Percentiles rank a stretch among this genome's conserved stretches.
These are phyloP conservation scores for Ceratina calcarata DNA, from an alignment of 1,140 invertebrate genomes.

Conservation along the genomic window DNA sequence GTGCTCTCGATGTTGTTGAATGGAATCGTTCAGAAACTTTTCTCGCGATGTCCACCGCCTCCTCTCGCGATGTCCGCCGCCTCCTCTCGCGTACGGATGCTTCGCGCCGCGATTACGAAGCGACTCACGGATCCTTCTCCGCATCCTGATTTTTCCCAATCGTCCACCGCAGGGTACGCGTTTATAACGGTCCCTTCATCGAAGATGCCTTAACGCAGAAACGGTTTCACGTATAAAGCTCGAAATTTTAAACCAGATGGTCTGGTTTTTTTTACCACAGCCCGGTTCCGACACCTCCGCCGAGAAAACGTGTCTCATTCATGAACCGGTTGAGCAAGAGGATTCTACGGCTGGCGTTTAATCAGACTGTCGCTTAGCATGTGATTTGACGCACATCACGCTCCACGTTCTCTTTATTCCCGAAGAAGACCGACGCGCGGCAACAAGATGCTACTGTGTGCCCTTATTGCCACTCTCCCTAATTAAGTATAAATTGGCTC, in stretches of 20 bases:
- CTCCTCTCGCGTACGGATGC: not conserved
- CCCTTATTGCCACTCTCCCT: conserved; percentile 57
- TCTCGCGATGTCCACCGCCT: not conserved
- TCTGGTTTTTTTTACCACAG: not conserved
- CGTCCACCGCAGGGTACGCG: no score
- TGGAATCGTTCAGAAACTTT: conserved; percentile 35
- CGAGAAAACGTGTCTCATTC: conserved; percentile 50
- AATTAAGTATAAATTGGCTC: conserved; percentile 71
- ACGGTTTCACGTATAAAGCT: conserved; percentile 5
- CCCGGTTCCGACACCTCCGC: conserved; percentile 10
- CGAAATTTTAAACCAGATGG: conserved; percentile 22
- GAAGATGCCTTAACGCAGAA: not conserved
- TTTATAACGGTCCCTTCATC: not conserved
- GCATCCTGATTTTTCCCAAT: not conserved
- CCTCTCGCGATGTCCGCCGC: no score
- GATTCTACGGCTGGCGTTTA: conserved; percentile 56
- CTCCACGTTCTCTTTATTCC: conserved; percentile 38
- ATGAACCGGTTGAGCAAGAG: conserved; percentile 27
- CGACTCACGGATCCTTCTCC: no score
- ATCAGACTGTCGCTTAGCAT: conserved; percentile 61
- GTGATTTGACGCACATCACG: conserved; percentile 65
- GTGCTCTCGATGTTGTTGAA: conserved; percentile 32
- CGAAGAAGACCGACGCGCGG: not conserved
- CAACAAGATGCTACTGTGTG: conserved; percentile 56
- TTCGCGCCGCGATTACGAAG: not conserved